These are phyloP conservation scores for Hyaena hyaena DNA, from an alignment of 2,113 vertebrate genomes.

Conservation along the genomic window DNA sequence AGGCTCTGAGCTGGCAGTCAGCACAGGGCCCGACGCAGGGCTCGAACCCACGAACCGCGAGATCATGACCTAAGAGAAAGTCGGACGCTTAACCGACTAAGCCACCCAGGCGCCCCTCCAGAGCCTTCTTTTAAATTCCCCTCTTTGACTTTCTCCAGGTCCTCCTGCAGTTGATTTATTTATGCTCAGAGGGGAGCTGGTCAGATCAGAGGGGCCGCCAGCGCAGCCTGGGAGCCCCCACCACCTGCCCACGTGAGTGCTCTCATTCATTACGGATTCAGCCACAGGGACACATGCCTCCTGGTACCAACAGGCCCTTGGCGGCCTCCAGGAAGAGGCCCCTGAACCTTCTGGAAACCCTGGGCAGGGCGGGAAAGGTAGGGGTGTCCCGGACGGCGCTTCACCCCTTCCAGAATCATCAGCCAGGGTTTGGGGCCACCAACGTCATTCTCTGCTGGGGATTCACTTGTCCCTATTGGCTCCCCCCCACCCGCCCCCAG, in stretches of 20 bases:
- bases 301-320: background rate
- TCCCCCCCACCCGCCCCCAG: background rate
- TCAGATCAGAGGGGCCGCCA: background rate
- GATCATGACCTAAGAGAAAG: too few species aligned
- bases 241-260: background rate
- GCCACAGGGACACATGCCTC: background rate
- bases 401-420: background rate
- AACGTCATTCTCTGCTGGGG: background rate
- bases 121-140: slow-evolving; percentile 35
- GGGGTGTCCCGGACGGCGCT: background rate
- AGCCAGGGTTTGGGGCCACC: background rate
- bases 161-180: slow-evolving; percentile 4
- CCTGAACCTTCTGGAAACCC: background rate
- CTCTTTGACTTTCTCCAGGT: background rate
- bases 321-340: background rate
- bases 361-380: background rate
- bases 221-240: background rate
- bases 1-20: too few species aligned
- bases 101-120: background rate
- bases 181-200: background rate
- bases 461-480: background rate
- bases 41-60: too few species aligned
- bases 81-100: too few species aligned
- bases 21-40: too few species aligned
- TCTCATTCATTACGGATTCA: background rate